Evolutionary conservation across 2,888 invertebrate species (phyloP).

Genomic region (Mystacides longicornis): DNA sequence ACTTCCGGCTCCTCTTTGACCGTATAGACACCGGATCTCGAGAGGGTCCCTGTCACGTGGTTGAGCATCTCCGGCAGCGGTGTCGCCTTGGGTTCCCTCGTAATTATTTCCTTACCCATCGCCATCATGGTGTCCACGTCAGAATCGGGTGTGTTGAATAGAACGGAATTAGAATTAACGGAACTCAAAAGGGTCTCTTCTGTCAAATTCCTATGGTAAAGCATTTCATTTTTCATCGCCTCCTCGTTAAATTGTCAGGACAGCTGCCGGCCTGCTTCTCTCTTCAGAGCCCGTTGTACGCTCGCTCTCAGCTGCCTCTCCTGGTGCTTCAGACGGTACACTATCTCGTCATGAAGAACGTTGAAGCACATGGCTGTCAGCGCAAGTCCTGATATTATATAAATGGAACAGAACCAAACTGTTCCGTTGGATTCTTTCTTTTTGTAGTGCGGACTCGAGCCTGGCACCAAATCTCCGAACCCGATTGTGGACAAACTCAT

Average conservation of each 20-base stretch:
- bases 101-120: constrained; percentile 20
- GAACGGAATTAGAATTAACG: constrained; percentile 27
- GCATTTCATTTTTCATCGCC: constrained; percentile 14
- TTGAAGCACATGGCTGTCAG: constrained; percentile 88
- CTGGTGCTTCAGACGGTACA: constrained; percentile 66
- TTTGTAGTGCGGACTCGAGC: constrained; percentile 42
- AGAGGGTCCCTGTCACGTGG: constrained; percentile 36
- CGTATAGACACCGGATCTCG: constrained; percentile 37
- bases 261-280: constrained; percentile 28
- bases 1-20: constrained; percentile 37
- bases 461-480: constrained; percentile 80
- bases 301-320: constrained; percentile 32
- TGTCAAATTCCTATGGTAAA: constrained; percentile 35
- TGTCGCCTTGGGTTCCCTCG: constrained; percentile 33
- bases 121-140: constrained; percentile 18
- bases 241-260: constrained; percentile 25
- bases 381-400: constrained; percentile 84
- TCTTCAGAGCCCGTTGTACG: constrained; percentile 37
- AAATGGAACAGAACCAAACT: constrained; percentile 84
- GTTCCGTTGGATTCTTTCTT: constrained; percentile 54
- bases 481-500: constrained; percentile 92
- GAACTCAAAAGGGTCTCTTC: constrained; percentile 42
- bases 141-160: constrained; percentile 22
- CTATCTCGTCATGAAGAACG: constrained; percentile 81
- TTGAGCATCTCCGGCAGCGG: constrained; percentile 45